Percentiles rank a stretch among this genome's conserved stretches.
These are phyloP conservation scores for Protonibea diacanthus DNA, from an alignment of 2,797 vertebrate genomes.

Conservation along the genomic window DNA sequence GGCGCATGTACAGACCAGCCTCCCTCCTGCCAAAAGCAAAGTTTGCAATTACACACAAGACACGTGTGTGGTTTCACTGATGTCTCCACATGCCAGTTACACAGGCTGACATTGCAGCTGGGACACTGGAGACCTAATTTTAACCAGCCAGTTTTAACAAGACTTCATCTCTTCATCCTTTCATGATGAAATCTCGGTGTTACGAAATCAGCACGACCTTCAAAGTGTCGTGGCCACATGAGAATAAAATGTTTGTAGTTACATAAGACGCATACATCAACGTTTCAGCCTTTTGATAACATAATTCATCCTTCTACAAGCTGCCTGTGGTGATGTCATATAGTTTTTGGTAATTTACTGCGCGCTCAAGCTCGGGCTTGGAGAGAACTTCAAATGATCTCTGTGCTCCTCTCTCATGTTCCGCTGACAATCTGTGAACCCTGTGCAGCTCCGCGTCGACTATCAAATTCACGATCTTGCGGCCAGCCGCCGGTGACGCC, in stretches of 20 bases:
- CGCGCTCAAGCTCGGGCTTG: conserved; percentile 7
- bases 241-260: not conserved
- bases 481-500: conserved; percentile 80
- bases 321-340: conserved; percentile 27
- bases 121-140: not conserved
- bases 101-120: conserved; percentile 19
- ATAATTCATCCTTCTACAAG: conserved; percentile 3
- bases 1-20: conserved; percentile 55
- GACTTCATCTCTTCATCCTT: not conserved
- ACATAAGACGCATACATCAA: not conserved
- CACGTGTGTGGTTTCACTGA: conserved; percentile 34
- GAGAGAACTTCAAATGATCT: conserved; percentile 7
- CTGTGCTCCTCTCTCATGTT: conserved; percentile 9
- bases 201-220: not conserved
- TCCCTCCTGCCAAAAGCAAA: conserved; percentile 42
- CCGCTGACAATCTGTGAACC: conserved; percentile 19
- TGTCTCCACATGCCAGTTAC: conserved; percentile 34
- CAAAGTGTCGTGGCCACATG: not conserved
- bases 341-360: conserved; percentile 38
- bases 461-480: conserved; percentile 78
- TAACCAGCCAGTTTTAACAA: conserved; percentile 11
- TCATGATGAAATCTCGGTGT: not conserved
- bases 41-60: conserved; percentile 52
- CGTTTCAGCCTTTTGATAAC: not conserved
- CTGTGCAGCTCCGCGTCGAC: conserved; percentile 47